Evolutionary conservation across 1,140 invertebrate species (phyloP).

Genomic region (Drosophila equinoxialis): DNA sequence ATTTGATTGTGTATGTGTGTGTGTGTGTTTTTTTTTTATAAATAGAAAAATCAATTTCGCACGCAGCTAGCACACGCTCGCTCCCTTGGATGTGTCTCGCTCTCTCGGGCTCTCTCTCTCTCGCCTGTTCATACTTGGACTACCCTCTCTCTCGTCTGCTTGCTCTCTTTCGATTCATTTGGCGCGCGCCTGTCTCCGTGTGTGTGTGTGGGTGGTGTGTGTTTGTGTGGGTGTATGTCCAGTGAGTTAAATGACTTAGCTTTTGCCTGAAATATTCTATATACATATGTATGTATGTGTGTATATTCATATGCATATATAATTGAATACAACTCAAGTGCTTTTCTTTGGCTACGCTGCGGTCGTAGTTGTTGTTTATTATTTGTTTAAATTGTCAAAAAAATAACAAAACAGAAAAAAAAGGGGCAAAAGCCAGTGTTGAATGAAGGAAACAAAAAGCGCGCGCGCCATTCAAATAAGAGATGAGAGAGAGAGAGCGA

Average conservation of each 20-base stretch:
- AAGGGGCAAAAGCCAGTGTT: slow-evolving; percentile 33
- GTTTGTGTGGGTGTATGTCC: slow-evolving; percentile 55
- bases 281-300: neutral
- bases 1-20: neutral
- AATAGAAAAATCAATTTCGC: slow-evolving; percentile 82
- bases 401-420: slow-evolving; percentile 40
- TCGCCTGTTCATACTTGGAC: neutral
- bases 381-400: slow-evolving; percentile 76
- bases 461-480: slow-evolving; percentile 28
- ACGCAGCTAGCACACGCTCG: slow-evolving; percentile 56
- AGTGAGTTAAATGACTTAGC: slow-evolving; percentile 47
- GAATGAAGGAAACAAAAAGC: slow-evolving; percentile 44
- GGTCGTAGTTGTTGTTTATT: slow-evolving; percentile 72
- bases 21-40: slow-evolving; percentile 74
- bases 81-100: slow-evolving; percentile 17
- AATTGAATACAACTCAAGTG: slow-evolving; percentile 80
- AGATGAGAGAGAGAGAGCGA: neutral
- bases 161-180: slow-evolving; percentile 37
- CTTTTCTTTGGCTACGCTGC: slow-evolving; percentile 76
- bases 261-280: slow-evolving; percentile 16
- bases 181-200: slow-evolving; percentile 50
- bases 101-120: slow-evolving; percentile 31
- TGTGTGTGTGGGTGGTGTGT: slow-evolving; percentile 10
- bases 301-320: slow-evolving; percentile 41
- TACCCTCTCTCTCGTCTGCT: slow-evolving; percentile 11